Evolutionary conservation across 2,797 vertebrate species (phyloP).

Genomic region (Sciurus carolinensis): DNA sequence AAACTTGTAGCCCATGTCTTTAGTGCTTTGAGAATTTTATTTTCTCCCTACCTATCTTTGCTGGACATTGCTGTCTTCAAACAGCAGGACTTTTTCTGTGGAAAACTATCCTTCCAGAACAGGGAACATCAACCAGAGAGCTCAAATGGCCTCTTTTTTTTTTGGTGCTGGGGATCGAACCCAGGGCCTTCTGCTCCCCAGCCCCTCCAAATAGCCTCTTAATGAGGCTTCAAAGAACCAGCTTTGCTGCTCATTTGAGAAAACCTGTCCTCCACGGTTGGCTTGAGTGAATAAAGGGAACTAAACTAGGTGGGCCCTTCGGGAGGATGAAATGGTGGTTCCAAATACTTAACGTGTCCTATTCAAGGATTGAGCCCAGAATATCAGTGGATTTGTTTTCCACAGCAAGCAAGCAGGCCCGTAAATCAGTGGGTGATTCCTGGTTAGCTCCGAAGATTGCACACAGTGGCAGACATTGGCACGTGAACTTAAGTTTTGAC

Average conservation of each 20-base stretch:
- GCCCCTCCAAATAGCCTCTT: not conserved
- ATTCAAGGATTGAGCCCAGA: not conserved
- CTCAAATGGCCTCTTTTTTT: not conserved
- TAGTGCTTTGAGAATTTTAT: not conserved
- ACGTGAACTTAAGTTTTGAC: slow-evolving; percentile 78
- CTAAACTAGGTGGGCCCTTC: not conserved
- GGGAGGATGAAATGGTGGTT: not conserved
- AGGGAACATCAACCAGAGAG: not conserved
- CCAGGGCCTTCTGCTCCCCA: too few species aligned
- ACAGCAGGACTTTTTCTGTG: not conserved
- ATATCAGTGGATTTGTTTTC: not conserved
- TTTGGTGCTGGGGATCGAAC: too few species aligned
- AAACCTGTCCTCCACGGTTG: not conserved
- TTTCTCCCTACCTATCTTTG: not conserved
- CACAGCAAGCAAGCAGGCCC: rapidly evolving
- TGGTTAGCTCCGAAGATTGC: slow-evolving; percentile 44
- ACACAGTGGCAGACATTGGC: not conserved
- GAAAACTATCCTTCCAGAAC: slow-evolving; percentile 20
- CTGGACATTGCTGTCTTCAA: not conserved
- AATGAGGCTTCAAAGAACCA: not conserved
- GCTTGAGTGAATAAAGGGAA: not conserved
- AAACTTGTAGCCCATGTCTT: not conserved
- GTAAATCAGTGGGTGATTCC: not conserved
- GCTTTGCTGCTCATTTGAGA: not conserved
- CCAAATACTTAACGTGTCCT: not conserved